These are phyloP conservation scores for Alcedo quadribrachys DNA, from an alignment of 2,797 vertebrate genomes.

Conservation along the genomic window DNA sequence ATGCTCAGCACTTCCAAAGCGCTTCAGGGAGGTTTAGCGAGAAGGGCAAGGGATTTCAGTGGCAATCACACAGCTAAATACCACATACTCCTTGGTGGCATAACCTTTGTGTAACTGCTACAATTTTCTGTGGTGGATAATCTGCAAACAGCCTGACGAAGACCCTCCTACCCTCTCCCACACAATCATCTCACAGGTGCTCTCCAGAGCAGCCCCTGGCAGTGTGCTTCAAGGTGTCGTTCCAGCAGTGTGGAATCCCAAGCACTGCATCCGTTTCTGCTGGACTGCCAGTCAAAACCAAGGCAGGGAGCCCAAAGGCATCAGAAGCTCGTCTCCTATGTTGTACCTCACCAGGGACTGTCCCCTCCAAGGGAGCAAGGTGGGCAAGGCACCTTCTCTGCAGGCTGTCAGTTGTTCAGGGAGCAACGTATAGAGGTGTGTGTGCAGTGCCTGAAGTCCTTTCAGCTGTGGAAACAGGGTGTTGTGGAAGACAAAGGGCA, in stretches of 20 bases:
- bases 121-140: neutral
- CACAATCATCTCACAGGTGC: neutral
- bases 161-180: neutral
- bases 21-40: neutral
- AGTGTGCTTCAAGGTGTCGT: accelerated
- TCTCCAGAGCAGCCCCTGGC: accelerated
- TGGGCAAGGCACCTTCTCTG: neutral
- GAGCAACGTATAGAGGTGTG: accelerated
- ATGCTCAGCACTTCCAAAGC: neutral
- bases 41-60: slow-evolving; percentile 7
- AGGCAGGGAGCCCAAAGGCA: neutral
- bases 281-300: neutral
- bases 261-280: neutral
- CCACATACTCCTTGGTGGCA: neutral
- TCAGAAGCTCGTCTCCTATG: neutral
- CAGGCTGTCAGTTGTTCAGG: accelerated
- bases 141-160: neutral
- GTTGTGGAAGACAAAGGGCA: neutral
- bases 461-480: accelerated
- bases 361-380: neutral
- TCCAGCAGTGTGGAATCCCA: neutral
- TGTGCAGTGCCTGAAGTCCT: neutral
- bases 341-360: accelerated
- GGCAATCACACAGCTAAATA: slow-evolving; percentile 5
- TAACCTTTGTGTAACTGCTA: slow-evolving; percentile 8